Conservation (phyloP, 2,888 invertebrate genomes). For the Entomobrya proxima region DNA sequence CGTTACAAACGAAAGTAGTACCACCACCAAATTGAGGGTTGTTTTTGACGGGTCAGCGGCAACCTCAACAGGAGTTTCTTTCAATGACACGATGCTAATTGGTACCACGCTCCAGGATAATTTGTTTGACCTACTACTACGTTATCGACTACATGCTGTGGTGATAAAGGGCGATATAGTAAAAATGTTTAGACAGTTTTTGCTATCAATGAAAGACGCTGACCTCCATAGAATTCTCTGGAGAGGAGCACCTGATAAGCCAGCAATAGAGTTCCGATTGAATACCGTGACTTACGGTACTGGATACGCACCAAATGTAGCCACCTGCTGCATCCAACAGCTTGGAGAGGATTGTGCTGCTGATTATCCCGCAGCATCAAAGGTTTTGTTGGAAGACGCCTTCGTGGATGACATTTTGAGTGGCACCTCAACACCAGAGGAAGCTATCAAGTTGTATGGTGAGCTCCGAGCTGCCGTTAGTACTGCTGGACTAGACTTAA, state of each 20-base stretch:
- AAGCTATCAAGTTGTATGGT: constrained; percentile 20
- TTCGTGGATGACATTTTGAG: constrained; percentile 76
- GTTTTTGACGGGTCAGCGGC: constrained; percentile 66
- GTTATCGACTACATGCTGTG: constrained; percentile 75
- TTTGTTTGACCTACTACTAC: constrained; percentile 75
- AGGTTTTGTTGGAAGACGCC: constrained; percentile 71
- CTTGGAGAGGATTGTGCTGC: constrained; percentile 72
- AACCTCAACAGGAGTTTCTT: constrained; percentile 68
- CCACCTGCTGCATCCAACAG: constrained; percentile 74
- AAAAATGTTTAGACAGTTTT: constrained; percentile 77
- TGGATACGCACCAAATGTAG: constrained; percentile 75
- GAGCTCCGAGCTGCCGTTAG: background rate
- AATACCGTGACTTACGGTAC: constrained; percentile 76
- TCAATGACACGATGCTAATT: constrained; percentile 76
- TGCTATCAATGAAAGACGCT: constrained; percentile 73
- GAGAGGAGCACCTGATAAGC: constrained; percentile 72
- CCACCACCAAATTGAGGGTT: constrained; percentile 65
- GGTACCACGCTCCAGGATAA: constrained; percentile 76
- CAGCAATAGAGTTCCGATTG: constrained; percentile 69
- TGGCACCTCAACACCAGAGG: background rate
- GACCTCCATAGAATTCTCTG: constrained; percentile 77
- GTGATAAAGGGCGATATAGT: constrained; percentile 77
- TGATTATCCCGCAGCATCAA: constrained; percentile 55
- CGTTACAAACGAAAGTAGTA: constrained; percentile 54
- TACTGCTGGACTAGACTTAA: background rate